Percentiles rank a stretch among this genome's conserved stretches.
Conservation (phyloP, 2,797 vertebrate genomes). For the Chloroceryle inda region DNA sequence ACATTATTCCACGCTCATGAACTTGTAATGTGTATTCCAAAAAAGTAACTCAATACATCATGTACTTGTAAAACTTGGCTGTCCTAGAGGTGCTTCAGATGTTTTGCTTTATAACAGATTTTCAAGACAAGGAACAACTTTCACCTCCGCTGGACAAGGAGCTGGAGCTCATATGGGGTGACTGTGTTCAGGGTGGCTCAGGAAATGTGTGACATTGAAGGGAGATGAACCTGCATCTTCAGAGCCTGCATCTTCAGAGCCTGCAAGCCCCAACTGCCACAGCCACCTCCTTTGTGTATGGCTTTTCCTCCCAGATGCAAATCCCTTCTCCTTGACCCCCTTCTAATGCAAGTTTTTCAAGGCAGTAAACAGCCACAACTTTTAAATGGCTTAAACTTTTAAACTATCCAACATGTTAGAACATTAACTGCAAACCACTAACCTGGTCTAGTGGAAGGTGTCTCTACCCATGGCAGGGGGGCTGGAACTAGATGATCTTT, state of each 20-base stretch:
- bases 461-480: background rate
- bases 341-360: background rate
- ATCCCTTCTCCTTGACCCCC: background rate
- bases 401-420: background rate
- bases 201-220: rapidly evolving
- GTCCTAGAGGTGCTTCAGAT: background rate
- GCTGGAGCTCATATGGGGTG: background rate
- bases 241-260: background rate
- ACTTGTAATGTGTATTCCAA: rapidly evolving
- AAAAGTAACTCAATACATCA: background rate
- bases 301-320: background rate
- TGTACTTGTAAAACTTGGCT: background rate
- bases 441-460: background rate
- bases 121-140: background rate
- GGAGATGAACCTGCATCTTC: background rate
- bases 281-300: background rate
- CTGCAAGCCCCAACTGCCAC: background rate
- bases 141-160: background rate
- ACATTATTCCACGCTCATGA: background rate
- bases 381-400: background rate
- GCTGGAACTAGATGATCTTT: background rate
- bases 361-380: background rate
- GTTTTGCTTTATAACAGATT: background rate
- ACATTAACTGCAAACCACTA: background rate
- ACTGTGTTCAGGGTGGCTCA: too few relatives aligned